These are phyloP conservation scores for Spialia ferax DNA, from an alignment of 2,888 invertebrate genomes.

Conservation along the genomic window DNA sequence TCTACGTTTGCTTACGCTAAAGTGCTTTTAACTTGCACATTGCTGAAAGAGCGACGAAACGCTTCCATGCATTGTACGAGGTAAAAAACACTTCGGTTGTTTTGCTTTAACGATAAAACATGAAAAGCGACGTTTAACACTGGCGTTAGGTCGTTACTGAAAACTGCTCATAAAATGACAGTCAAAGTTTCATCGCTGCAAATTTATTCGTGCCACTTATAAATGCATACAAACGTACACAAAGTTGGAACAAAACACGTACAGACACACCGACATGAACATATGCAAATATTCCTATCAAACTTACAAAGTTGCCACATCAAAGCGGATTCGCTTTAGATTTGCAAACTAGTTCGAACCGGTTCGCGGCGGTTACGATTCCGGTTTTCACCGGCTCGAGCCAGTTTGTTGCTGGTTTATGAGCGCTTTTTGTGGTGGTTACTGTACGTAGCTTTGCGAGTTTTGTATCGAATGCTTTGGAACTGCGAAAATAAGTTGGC, in stretches of 20 bases:
- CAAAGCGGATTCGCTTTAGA: conserved; percentile 37
- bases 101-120: conserved; percentile 5
- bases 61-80: neutral
- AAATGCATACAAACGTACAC: conserved; percentile 12
- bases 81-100: neutral
- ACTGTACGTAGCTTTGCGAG: conserved; percentile 21
- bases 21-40: neutral
- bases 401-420: conserved; percentile 34
- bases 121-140: conserved; percentile 12
- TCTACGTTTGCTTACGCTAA: too few relatives aligned
- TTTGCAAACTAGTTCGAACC: conserved; percentile 42
- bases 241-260: conserved; percentile 19
- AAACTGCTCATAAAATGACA: conserved; percentile 8
- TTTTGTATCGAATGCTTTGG: conserved; percentile 33
- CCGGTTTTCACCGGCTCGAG: conserved; percentile 31
- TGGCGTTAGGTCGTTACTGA: conserved; percentile 5
- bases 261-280: conserved; percentile 6
- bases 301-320: conserved; percentile 40
- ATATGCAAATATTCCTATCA: conserved; percentile 37
- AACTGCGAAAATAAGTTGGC: conserved; percentile 33
- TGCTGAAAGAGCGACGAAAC: neutral
- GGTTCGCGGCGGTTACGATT: conserved; percentile 34
- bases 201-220: conserved; percentile 19
- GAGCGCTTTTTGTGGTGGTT: conserved; percentile 25
- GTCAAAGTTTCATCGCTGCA: conserved; percentile 10